phyloP scores from a whole-genome alignment of 2,797 vertebrate species.

The Tokudaia tokunoshimensis region DNA sequence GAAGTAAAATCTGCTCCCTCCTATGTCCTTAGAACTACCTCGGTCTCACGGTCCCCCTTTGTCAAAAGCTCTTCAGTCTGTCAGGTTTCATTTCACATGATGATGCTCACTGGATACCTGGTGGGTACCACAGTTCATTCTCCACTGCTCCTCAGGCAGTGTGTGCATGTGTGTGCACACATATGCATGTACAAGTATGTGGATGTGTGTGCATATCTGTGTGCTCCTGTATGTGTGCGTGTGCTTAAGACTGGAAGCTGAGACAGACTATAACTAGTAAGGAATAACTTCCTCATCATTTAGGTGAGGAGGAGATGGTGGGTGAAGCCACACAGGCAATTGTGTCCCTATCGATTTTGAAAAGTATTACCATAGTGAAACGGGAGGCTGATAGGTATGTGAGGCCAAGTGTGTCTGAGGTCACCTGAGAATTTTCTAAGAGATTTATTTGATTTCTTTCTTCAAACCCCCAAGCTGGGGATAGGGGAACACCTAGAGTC shows the following conservation, averaged over 20 bases:
- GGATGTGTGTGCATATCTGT: too few species aligned
- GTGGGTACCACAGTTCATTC: not conserved
- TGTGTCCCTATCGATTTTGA: not conserved
- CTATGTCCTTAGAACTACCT: not conserved
- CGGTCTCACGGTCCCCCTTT: not conserved
- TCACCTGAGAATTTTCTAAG: too few species aligned
- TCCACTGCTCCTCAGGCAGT: not conserved
- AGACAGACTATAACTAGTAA: not conserved
- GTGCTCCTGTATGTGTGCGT: not conserved
- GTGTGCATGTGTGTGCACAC: not conserved
- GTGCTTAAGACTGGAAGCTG: not conserved
- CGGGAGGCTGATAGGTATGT: not conserved
- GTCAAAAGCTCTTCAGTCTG: not conserved
- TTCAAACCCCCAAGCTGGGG: too few species aligned
- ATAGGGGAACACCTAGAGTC: too few species aligned
- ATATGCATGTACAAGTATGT: not conserved
- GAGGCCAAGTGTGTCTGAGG: not conserved
- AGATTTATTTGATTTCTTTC: too few species aligned
- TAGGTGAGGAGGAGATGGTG: not conserved
- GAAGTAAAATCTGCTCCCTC: not conserved
- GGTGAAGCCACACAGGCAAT: not conserved
- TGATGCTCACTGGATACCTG: not conserved
- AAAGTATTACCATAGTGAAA: not conserved
- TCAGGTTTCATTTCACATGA: not conserved
- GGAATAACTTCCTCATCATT: not conserved